phyloP scores from a whole-genome alignment of 1,140 invertebrate species.

The Harpegnathos saltator region DNA sequence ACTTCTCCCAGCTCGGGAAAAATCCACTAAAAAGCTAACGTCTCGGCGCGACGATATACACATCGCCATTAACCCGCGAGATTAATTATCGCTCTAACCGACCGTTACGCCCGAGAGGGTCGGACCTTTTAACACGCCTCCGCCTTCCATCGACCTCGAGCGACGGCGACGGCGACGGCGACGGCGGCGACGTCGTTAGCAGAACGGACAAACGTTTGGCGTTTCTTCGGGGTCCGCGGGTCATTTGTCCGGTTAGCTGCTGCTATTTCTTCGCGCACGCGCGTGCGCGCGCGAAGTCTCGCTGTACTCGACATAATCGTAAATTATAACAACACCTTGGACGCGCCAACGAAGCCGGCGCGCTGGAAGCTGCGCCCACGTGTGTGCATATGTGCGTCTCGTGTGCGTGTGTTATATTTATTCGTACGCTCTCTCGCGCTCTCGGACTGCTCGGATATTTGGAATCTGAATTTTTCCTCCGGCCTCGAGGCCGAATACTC shows the following conservation, averaged over 20 bases:
- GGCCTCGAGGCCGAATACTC: too few relatives aligned
- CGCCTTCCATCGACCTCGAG: slow-evolving; percentile 32
- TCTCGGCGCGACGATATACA: slow-evolving; percentile 23
- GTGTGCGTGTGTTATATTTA: background rate
- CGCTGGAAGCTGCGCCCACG: slow-evolving; percentile 74
- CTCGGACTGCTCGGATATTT: background rate
- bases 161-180: slow-evolving; percentile 10
- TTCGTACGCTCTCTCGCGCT: too few relatives aligned
- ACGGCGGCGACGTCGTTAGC: slow-evolving; percentile 52
- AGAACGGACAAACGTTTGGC: slow-evolving; percentile 19
- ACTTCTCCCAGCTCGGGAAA: slow-evolving; percentile 5
- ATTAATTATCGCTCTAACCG: slow-evolving; percentile 58
- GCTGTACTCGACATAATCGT: slow-evolving; percentile 70
- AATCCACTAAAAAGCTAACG: slow-evolving; percentile 26
- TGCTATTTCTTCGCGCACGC: slow-evolving; percentile 47
- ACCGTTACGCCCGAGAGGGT: slow-evolving; percentile 3
- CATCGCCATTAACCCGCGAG: slow-evolving; percentile 51
- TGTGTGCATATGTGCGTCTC: slow-evolving; percentile 20
- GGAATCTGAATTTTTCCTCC: background rate
- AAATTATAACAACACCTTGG: slow-evolving; percentile 83
- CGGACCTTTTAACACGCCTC: slow-evolving; percentile 52
- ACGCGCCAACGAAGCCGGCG: slow-evolving; percentile 56
- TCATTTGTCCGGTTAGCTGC: slow-evolving; percentile 65
- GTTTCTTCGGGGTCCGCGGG: slow-evolving; percentile 23
- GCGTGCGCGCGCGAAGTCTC: too few relatives aligned